Evolutionary conservation across 1,140 invertebrate genomes (phyloP).

Genomic region (Harlomillsia oculata): DNA sequence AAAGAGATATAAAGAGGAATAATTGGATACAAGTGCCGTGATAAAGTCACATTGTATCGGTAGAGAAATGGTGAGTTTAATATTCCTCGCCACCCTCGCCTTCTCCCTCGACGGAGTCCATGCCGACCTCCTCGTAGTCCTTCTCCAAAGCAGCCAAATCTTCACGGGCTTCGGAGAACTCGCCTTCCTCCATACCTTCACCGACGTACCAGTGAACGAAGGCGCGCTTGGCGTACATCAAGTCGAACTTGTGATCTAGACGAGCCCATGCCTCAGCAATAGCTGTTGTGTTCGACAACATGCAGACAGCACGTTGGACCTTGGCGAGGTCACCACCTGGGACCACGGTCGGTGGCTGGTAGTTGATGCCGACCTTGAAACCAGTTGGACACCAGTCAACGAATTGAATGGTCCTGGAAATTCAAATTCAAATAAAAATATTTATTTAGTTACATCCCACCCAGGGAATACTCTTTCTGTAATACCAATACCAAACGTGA

Average conservation of each 20-base stretch:
- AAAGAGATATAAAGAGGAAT: too few species aligned
- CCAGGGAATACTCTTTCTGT: too few species aligned
- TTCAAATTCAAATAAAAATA: constrained; percentile 27
- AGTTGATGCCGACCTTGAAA: constrained; percentile 62
- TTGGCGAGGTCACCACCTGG: constrained; percentile 68
- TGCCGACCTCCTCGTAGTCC: constrained; percentile 72
- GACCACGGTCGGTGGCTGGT: constrained; percentile 63
- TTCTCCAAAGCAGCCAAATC: constrained; percentile 74
- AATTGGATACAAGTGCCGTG: too few species aligned
- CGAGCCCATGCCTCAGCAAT: constrained; percentile 70
- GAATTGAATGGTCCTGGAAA: constrained; percentile 64
- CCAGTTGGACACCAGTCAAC: constrained; percentile 87
- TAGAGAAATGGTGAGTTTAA: too few species aligned
- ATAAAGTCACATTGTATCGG: too few species aligned
- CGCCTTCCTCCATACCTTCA: constrained; percentile 77
- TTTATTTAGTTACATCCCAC: not conserved
- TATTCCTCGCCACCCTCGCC: constrained; percentile 39
- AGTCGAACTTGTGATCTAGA: constrained; percentile 57
- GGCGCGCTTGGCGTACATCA: constrained; percentile 53
- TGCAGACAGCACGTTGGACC: constrained; percentile 58
- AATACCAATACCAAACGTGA: too few species aligned
- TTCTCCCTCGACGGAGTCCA: constrained; percentile 48
- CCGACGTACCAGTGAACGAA: constrained; percentile 50
- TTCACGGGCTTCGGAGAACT: constrained; percentile 76
- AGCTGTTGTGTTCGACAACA: constrained; percentile 73